A percentile compares a stretch with the other conserved stretches of the same genome.
Evolutionary conservation across 2,797 vertebrate genomes (phyloP).

Genomic region (Notoglanidium macrostoma): DNA sequence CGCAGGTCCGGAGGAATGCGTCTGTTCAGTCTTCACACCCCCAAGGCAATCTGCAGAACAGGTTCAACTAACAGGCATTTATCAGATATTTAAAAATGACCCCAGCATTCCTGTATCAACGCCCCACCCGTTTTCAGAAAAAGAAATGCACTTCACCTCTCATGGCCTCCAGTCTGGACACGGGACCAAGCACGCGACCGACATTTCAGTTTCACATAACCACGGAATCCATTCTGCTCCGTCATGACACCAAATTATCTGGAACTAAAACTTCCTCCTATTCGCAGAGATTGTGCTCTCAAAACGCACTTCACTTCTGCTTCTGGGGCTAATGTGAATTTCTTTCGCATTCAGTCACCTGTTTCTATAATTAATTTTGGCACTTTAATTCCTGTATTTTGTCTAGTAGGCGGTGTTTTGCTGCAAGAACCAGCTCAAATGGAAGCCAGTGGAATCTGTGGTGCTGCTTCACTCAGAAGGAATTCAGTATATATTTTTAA

Average conservation of each 20-base stretch:
- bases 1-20: not conserved
- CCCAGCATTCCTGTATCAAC: not conserved
- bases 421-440: not conserved
- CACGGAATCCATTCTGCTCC: slow-evolving; percentile 23
- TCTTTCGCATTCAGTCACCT: not conserved
- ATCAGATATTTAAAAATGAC: slow-evolving; percentile 19
- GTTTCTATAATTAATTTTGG: not conserved
- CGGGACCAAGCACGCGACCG: slow-evolving; percentile 10
- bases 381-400: not conserved
- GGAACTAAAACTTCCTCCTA: slow-evolving; percentile 29
- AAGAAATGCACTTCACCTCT: not conserved
- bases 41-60: not conserved
- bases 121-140: not conserved
- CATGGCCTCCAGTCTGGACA: not conserved
- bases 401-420: not conserved
- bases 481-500: not conserved
- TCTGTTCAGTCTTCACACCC: not conserved
- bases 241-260: slow-evolving; percentile 12
- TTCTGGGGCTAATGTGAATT: not conserved
- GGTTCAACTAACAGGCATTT: slow-evolving; percentile 7
- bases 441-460: not conserved
- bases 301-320: slow-evolving; percentile 12
- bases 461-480: not conserved
- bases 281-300: not conserved
- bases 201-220: slow-evolving; percentile 35